Conservation (phyloP, 1,140 invertebrate species). For the Araneus ventricosus region DNA sequence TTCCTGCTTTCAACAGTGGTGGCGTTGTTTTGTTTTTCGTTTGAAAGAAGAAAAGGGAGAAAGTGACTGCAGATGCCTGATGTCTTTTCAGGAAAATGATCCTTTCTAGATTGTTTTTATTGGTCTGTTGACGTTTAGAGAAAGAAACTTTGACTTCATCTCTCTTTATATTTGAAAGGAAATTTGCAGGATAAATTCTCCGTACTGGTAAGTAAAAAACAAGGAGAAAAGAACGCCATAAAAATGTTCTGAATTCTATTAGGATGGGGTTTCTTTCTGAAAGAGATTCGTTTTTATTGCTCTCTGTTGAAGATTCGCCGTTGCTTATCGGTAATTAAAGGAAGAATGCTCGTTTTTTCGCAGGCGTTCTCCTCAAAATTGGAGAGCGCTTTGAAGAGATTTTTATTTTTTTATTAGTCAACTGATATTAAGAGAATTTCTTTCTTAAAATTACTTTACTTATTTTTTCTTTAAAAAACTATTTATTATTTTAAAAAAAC, state of each 20-base stretch:
- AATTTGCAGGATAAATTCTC: conserved; percentile 27
- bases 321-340: conserved; percentile 1
- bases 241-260: conserved; percentile 14
- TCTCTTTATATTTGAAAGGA: conserved; percentile 15
- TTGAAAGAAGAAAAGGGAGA: not conserved
- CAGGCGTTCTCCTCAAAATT: not conserved
- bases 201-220: not conserved
- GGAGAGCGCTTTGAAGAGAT: too few relatives aligned
- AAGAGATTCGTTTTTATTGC: not conserved
- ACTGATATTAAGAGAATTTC: too few relatives aligned
- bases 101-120: conserved; percentile 53
- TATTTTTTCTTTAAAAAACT: too few relatives aligned
- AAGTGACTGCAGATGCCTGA: not conserved
- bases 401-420: too few relatives aligned
- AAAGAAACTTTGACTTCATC: conserved; percentile 29
- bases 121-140: conserved; percentile 39
- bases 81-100: conserved; percentile 56
- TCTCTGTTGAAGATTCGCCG: too few relatives aligned
- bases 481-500: too few relatives aligned
- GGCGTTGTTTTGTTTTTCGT: conserved; percentile 43
- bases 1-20: conserved; percentile 52
- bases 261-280: not conserved
- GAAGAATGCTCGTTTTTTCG: too few relatives aligned
- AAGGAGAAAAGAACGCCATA: not conserved
- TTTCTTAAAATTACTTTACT: too few relatives aligned